These are phyloP conservation scores for Sorex maritimensis DNA, from an alignment of 2,797 vertebrate genomes.

Conservation along the genomic window DNA sequence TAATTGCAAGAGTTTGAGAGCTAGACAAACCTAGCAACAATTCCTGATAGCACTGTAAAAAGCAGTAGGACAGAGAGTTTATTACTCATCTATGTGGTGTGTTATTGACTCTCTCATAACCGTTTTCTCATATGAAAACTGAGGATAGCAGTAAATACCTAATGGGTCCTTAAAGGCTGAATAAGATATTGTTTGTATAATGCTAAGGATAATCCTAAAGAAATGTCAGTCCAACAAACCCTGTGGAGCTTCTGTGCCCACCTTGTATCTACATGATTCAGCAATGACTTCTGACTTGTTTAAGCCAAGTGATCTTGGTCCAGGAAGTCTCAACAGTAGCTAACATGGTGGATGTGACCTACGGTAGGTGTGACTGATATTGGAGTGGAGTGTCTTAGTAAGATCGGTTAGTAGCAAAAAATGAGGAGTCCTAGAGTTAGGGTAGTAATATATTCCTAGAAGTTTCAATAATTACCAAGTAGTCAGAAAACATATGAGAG, in stretches of 20 bases:
- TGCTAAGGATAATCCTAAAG: not conserved
- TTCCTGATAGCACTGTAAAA: constrained; percentile 26
- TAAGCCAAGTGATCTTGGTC: not conserved
- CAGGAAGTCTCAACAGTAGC: not conserved
- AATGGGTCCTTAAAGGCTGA: constrained; percentile 20
- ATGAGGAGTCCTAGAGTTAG: not conserved
- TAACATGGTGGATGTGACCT: not conserved
- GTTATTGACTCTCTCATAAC: not conserved
- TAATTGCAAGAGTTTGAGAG: constrained; percentile 14
- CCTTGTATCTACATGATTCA: not conserved
- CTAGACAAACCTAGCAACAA: not conserved
- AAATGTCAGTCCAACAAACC: not conserved
- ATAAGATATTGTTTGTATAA: not conserved
- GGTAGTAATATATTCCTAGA: not conserved
- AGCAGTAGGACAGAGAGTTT: not conserved
- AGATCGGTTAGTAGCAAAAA: not conserved
- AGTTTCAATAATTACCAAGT: not conserved
- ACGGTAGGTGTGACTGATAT: not conserved
- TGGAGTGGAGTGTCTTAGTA: not conserved
- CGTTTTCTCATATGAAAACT: constrained; percentile 34
- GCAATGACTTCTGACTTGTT: not conserved
- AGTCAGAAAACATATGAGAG: not conserved
- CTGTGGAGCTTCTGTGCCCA: not conserved
- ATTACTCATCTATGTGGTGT: not conserved
- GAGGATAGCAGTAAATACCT: not conserved